Percentiles rank a stretch among this genome's conserved stretches.
These are phyloP conservation scores for Sarcophaga peregrina DNA, from an alignment of 1,140 invertebrate species.

Conservation along the genomic window DNA sequence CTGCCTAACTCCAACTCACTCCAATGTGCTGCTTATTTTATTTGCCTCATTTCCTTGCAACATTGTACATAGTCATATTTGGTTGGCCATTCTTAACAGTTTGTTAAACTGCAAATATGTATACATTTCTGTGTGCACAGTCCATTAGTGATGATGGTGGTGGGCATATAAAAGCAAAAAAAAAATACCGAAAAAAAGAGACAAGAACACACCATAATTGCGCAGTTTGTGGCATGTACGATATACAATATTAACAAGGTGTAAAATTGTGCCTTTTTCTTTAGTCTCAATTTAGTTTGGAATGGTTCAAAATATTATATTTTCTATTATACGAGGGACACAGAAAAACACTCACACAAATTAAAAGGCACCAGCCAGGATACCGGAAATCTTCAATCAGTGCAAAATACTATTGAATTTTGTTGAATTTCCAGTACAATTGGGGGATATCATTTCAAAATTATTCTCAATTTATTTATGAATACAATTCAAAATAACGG, in stretches of 20 bases:
- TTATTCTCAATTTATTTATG: neutral
- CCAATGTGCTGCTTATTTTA: neutral
- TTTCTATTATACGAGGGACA: neutral
- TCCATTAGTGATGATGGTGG: slow-evolving; percentile 2
- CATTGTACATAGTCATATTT: neutral
- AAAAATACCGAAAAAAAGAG: no score
- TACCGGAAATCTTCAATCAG: slow-evolving; percentile 43
- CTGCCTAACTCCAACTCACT: neutral
- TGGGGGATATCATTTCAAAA: neutral
- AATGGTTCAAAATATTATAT: neutral
- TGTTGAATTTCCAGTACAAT: neutral
- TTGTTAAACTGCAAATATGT: neutral
- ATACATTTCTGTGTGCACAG: slow-evolving; percentile 2
- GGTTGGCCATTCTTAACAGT: slow-evolving; percentile 28
- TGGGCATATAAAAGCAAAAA: slow-evolving; percentile 23
- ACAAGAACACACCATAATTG: slow-evolving; percentile 31
- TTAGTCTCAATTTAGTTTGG: neutral
- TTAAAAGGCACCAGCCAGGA: neutral
- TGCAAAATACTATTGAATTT: slow-evolving; percentile 29
- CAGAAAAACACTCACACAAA: neutral
- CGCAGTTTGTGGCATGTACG: slow-evolving; percentile 47
- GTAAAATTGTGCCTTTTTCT: slow-evolving; percentile 41
- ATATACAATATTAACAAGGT: slow-evolving; percentile 46
- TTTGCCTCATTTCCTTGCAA: slow-evolving; percentile 3
- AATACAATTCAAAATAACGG: neutral